Evolutionary conservation across 1,140 invertebrate genomes (phyloP).

Genomic region (Drosophila teissieri): DNA sequence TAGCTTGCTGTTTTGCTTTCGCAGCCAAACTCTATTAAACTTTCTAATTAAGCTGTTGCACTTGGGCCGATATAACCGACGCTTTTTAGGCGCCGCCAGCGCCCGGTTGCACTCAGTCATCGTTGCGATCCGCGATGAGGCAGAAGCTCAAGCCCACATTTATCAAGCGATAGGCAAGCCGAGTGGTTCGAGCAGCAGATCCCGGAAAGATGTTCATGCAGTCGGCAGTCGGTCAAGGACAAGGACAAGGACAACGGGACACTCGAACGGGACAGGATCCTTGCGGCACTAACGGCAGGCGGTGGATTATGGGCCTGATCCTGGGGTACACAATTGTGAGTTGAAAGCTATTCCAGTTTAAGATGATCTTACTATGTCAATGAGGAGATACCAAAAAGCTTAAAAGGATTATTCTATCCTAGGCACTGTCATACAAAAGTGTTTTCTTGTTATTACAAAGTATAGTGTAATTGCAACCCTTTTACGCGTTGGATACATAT

Average conservation of each 20-base stretch:
- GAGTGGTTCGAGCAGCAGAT: slow-evolving; percentile 43
- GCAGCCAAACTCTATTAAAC: slow-evolving; percentile 64
- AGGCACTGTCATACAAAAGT: not conserved
- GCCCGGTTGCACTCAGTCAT: slow-evolving; percentile 69
- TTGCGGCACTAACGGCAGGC: slow-evolving; percentile 27
- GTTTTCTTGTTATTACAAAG: too few species aligned
- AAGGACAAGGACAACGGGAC: slow-evolving; percentile 34
- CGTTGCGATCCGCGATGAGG: slow-evolving; percentile 80
- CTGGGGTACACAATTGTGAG: slow-evolving; percentile 78
- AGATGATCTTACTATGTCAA: too few species aligned
- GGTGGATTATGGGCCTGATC: slow-evolving; percentile 66
- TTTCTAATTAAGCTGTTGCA: slow-evolving; percentile 75
- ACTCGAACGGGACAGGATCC: slow-evolving; percentile 43
- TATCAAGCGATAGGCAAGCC: slow-evolving; percentile 46
- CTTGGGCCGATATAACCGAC: slow-evolving; percentile 52
- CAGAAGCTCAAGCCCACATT: slow-evolving; percentile 62
- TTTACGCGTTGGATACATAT: too few species aligned
- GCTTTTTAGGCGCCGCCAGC: slow-evolving; percentile 74
- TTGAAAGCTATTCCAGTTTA: not conserved
- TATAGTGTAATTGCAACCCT: not conserved
- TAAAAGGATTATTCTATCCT: not conserved
- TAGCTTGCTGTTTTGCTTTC: slow-evolving; percentile 61
- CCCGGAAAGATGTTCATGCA: slow-evolving; percentile 69
- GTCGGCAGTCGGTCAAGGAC: slow-evolving; percentile 27
- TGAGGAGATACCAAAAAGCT: not conserved